phyloP scores from a whole-genome alignment of 2,113 vertebrate species.

The Dendrocopos noguchii region DNA sequence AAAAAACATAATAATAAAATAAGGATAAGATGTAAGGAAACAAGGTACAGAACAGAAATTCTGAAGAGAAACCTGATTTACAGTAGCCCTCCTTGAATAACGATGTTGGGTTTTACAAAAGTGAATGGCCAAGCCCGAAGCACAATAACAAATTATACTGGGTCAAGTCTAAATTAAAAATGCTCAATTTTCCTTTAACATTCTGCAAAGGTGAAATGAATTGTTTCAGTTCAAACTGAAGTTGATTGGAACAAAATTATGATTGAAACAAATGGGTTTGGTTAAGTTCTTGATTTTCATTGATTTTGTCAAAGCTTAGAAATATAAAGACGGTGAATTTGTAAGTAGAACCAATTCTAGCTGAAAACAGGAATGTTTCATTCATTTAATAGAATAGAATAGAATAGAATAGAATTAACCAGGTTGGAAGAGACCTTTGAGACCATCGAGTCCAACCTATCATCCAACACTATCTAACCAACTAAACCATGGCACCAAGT shows the following conservation, averaged over 20 bases:
- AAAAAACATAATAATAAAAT: background rate
- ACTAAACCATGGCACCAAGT: no score
- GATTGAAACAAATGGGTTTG: background rate
- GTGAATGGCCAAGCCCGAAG: background rate
- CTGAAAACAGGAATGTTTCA: background rate
- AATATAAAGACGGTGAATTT: background rate
- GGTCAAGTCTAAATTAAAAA: background rate
- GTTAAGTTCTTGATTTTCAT: background rate
- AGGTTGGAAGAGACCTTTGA: no score
- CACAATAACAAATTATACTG: background rate
- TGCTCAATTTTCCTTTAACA: background rate
- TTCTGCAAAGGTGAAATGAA: background rate
- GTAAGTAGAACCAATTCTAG: background rate
- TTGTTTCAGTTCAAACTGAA: background rate
- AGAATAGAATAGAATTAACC: no score
- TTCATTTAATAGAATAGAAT: background rate
- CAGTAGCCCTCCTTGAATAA: background rate
- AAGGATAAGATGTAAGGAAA: background rate
- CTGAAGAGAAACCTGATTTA: background rate
- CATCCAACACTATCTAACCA: no score
- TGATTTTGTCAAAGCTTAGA: background rate
- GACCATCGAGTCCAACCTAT: no score
- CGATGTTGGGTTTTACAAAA: background rate
- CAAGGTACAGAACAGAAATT: background rate
- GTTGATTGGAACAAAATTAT: background rate